Evolutionary conservation across 2,113 vertebrate species (phyloP).

Genomic region (Zosterops japonicus): DNA sequence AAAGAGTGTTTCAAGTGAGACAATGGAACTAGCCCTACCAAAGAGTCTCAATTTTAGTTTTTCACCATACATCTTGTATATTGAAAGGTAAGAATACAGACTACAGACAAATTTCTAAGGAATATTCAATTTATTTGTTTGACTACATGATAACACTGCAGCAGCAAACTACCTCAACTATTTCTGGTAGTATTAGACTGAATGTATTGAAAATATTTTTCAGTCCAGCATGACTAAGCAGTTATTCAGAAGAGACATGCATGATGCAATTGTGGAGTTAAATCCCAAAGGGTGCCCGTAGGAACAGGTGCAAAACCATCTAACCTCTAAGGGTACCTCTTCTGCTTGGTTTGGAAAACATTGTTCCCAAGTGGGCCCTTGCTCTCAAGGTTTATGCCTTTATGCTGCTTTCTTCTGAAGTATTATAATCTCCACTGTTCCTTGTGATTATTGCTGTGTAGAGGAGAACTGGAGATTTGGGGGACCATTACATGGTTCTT

Average conservation of each 20-base stretch:
- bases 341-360: neutral
- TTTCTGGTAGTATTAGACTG: neutral
- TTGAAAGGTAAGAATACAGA: neutral
- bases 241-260: neutral
- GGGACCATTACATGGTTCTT: neutral
- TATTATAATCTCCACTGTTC: neutral
- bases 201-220: neutral
- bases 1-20: neutral
- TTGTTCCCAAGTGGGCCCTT: neutral
- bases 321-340: neutral
- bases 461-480: neutral
- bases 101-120: neutral
- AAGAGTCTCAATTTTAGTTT: neutral
- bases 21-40: neutral
- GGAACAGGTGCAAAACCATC: neutral
- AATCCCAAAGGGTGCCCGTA: neutral
- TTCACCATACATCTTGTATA: accelerated
- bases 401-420: neutral
- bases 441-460: neutral
- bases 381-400: neutral
- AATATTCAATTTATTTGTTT: neutral
- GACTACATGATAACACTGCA: neutral
- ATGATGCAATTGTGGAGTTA: neutral
- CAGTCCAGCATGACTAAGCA: neutral
- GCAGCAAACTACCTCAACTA: neutral